Evolutionary conservation across 2,888 invertebrate genomes (phyloP), one percentile per base, ranked within the genome.

Genomic region (Pandemis heparana): DNA sequence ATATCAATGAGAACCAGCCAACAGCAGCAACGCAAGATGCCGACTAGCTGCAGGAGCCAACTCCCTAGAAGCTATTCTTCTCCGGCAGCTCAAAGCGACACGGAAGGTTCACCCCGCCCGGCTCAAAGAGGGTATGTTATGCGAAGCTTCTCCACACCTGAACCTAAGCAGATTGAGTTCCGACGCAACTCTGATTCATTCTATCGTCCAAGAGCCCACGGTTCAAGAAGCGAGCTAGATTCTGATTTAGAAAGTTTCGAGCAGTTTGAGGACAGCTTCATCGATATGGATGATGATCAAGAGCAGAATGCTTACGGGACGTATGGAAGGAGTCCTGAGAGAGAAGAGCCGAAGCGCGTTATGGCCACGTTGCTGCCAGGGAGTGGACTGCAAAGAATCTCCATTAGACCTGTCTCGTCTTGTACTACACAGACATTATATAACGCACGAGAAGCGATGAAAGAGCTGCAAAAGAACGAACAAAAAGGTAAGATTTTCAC

Each of bases 211-310:
- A 90, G 88, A 77, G 79, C 83, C 39, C 89, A 91, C 39, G 90
- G 90, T 1, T 92, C 92, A 0, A 86, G 90, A 78, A 88, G 85
- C 69, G 94, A 94, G 77, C 76, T 94, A 12, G 94, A 94, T 72
- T 90, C 92, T 0, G 94, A 94, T 80, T 84, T 92, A 23, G 93
- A 94, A 65, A 91, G 89, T 70, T 93, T 90, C 73, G 94, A 94
- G 75, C 90, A 89, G 71, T 92, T 94, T 53, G 92, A 92, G 72
- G 93, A 93, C 71, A 87, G 88, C 59, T 89, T 94, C 38, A 82
- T 94, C n/a, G 94, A 94, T 76, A 92, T 93, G 51, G 94, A 94
- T 71, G 91, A 90, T 10, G 93, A 93, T 75, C 86, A 89, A 59
- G 92, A 92, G 51, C 89, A 89, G 2, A 80, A 82, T 48, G 74